Percentiles rank a stretch among this genome's conserved stretches.
phyloP scores from a whole-genome alignment of 2,113 vertebrate species.

The Heliornis fulica region DNA sequence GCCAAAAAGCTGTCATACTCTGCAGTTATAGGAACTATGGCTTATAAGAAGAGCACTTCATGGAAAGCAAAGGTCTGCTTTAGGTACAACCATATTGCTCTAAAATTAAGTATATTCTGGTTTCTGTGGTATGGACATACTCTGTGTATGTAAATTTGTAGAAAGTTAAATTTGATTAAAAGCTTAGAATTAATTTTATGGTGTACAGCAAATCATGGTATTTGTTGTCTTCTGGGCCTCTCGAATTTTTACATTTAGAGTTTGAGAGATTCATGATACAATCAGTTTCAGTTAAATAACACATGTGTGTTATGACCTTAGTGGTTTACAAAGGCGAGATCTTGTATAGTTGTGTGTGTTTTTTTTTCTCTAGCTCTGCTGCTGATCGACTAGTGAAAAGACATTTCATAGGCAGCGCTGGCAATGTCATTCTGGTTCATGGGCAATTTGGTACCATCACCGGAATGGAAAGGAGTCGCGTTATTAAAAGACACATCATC shows the following conservation, averaged over 20 bases:
- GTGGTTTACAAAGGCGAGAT: background rate
- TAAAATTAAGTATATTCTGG: background rate
- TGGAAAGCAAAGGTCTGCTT: background rate
- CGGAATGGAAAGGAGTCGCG: background rate
- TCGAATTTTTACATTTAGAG: background rate
- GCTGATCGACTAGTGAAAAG: background rate
- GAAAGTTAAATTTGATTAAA: background rate
- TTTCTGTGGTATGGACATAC: background rate
- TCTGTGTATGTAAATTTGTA: background rate
- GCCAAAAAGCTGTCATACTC: background rate
- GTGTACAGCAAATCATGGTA: background rate
- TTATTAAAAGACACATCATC: background rate
- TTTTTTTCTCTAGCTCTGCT: background rate
- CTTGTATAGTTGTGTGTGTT: background rate
- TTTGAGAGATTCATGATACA: background rate
- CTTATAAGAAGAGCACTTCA: background rate
- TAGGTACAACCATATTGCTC: background rate
- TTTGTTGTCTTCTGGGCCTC: background rate
- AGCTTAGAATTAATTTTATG: background rate
- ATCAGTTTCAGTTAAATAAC: conserved; percentile 6
- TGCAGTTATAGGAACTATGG: background rate
- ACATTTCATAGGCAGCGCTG: background rate
- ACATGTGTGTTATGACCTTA: background rate
- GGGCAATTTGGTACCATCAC: background rate
- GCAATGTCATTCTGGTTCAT: background rate